A percentile compares a stretch with the other conserved stretches of the same genome.
phyloP scores from a whole-genome alignment of 2,113 vertebrate genomes.

The Poicephalus gulielmi region DNA sequence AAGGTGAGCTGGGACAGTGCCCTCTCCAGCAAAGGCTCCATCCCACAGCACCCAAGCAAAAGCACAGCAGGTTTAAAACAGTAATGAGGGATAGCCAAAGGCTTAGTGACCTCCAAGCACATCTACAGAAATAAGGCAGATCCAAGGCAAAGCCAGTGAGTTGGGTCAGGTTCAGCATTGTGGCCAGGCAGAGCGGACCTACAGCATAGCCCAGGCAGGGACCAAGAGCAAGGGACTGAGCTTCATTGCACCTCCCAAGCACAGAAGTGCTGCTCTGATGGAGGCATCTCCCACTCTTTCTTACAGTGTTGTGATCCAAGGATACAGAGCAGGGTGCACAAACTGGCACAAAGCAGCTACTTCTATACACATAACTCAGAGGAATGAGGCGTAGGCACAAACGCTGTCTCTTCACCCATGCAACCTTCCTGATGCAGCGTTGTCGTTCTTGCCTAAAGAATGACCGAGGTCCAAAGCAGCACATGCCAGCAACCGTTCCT shows the following conservation, averaged over 20 bases:
- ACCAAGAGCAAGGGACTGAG: not conserved
- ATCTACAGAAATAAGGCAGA: not conserved
- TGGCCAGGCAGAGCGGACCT: not conserved
- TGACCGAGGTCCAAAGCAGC: accelerated
- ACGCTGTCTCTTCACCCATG: not conserved
- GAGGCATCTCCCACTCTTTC: not conserved
- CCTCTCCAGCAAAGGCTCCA: not conserved
- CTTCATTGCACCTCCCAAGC: not conserved
- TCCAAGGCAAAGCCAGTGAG: not conserved
- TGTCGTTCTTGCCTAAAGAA: not conserved
- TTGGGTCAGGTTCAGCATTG: accelerated
- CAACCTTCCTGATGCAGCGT: not conserved
- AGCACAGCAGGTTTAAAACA: not conserved
- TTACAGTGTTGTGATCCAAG: not conserved
- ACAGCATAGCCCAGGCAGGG: not conserved
- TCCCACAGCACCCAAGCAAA: accelerated
- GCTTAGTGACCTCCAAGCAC: not conserved
- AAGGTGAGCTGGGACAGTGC: not conserved
- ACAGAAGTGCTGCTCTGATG: not conserved
- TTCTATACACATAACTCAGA: not conserved
- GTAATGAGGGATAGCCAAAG: not conserved
- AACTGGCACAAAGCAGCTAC: not conserved
- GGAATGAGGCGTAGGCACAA: not conserved
- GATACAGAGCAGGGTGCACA: accelerated
- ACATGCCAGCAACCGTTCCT: accelerated